These are phyloP conservation scores for Aurelia sp. DNA, from an alignment of 30 jellyfish, hydroid and myxozoan species.

Conservation along the genomic window DNA sequence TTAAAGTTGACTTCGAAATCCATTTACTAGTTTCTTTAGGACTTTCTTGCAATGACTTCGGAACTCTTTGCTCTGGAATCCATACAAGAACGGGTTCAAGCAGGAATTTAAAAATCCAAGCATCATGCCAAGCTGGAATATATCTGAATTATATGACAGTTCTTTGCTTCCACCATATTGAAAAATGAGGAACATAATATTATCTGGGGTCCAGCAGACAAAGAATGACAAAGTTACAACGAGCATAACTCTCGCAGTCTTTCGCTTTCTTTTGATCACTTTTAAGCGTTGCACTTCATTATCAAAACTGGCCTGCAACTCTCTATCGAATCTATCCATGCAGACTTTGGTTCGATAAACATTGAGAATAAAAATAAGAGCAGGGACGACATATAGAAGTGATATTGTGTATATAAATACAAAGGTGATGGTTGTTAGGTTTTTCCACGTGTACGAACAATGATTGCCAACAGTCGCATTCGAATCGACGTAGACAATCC, in stretches of 20 bases:
- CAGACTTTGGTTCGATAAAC: conserved; percentile 46
- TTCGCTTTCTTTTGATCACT: conserved; percentile 37
- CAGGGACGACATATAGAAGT: conserved; percentile 63
- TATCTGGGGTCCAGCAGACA: conserved; percentile 83
- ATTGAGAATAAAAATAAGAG: conserved; percentile 33
- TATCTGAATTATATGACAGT: conserved; percentile 70
- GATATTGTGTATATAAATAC: conserved; percentile 38
- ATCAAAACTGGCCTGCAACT: conserved; percentile 17
- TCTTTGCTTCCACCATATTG: conserved; percentile 44
- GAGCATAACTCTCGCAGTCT: conserved; percentile 61
- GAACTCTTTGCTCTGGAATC: conserved; percentile 78
- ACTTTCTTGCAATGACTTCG: conserved; percentile 49
- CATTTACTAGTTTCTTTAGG: neutral
- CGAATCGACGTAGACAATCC: conserved; percentile 17
- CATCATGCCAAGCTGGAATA: conserved; percentile 71
- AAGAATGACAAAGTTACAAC: conserved; percentile 67
- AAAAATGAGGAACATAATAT: conserved; percentile 61
- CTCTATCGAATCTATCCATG: conserved; percentile 21
- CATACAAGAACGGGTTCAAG: conserved; percentile 84
- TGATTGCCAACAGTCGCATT: conserved; percentile 24
- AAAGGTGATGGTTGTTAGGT: neutral
- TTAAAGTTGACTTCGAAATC: too few relatives aligned
- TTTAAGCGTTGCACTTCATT: neutral
- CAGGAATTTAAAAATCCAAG: conserved; percentile 78
- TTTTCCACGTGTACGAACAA: conserved; percentile 57